Percentiles rank a stretch among this genome's conserved stretches.
These are phyloP conservation scores for Odontophorus gujanensis DNA, from an alignment of 2,113 vertebrate genomes.

Conservation along the genomic window DNA sequence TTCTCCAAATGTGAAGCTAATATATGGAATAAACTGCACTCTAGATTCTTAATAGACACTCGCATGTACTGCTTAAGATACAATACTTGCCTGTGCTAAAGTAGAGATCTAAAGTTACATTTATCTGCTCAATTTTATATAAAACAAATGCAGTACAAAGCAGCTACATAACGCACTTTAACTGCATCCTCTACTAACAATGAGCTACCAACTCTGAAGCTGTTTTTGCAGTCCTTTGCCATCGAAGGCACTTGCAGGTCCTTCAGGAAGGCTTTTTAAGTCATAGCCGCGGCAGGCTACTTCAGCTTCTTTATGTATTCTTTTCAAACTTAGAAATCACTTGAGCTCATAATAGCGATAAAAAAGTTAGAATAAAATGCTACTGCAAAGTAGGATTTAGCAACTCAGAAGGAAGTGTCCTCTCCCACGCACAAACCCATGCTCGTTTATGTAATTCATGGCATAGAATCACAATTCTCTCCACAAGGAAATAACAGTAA, in stretches of 20 bases:
- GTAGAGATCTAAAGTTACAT: not conserved
- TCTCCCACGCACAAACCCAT: not conserved
- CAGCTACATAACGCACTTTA: not conserved
- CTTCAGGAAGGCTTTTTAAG: not conserved
- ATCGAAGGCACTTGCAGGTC: not conserved
- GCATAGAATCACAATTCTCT: fast-evolving
- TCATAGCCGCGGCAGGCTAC: not conserved
- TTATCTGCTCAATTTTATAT: not conserved
- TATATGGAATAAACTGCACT: not conserved
- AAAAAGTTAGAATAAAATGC: not conserved
- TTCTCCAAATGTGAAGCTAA: not conserved
- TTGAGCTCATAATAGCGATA: not conserved
- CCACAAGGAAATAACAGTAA: not conserved
- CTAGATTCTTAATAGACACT: not conserved
- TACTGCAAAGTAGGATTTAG: not conserved
- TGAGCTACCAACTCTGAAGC: not conserved
- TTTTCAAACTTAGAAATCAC: not conserved
- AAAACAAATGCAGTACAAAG: not conserved
- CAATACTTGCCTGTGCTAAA: not conserved
- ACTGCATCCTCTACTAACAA: not conserved
- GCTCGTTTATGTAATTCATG: not conserved
- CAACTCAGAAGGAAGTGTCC: not conserved
- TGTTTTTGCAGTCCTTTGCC: not conserved
- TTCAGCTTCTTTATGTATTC: not conserved
- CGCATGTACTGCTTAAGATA: fast-evolving